Evolutionary conservation across 2,797 vertebrate species (phyloP).

Genomic region (Pipistrellus pygmaeus): DNA sequence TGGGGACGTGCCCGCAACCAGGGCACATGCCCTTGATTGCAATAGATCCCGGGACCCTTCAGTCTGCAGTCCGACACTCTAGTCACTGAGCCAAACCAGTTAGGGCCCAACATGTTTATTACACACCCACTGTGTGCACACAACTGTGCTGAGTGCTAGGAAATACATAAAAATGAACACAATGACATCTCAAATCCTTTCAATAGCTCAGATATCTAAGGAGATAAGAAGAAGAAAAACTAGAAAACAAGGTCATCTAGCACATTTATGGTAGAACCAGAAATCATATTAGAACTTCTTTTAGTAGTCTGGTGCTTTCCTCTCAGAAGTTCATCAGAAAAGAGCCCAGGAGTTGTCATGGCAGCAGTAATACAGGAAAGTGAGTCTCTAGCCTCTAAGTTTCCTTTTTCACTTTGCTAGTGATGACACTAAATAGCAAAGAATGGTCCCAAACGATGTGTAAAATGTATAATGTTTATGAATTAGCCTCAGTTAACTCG

Average conservation of each 20-base stretch:
- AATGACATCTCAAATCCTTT: constrained; percentile 9
- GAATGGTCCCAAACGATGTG: constrained; percentile 58
- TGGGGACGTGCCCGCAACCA: no score
- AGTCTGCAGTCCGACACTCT: no score
- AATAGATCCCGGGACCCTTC: no score
- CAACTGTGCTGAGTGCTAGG: neutral
- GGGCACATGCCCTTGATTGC: no score
- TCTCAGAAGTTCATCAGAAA: constrained; percentile 75
- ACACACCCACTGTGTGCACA: neutral
- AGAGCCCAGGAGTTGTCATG: constrained; percentile 78
- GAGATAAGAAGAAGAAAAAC: neutral
- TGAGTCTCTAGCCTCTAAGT: constrained; percentile 60
- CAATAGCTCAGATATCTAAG: neutral
- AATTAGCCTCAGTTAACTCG: constrained; percentile 71
- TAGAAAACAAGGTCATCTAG: neutral
- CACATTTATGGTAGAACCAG: neutral
- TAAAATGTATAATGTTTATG: constrained; percentile 70
- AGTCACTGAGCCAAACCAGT: no score
- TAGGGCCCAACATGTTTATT: neutral
- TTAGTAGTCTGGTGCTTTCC: neutral
- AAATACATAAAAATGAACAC: neutral
- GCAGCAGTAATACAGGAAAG: constrained; percentile 64
- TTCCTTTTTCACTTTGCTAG: constrained; percentile 54
- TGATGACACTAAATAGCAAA: constrained; percentile 53
- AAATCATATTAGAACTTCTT: constrained; percentile 1